A percentile compares a stretch with the other conserved stretches of the same genome.
Conservation (phyloP, 1,140 invertebrate genomes). For the Globodera ellingtonae region DNA sequence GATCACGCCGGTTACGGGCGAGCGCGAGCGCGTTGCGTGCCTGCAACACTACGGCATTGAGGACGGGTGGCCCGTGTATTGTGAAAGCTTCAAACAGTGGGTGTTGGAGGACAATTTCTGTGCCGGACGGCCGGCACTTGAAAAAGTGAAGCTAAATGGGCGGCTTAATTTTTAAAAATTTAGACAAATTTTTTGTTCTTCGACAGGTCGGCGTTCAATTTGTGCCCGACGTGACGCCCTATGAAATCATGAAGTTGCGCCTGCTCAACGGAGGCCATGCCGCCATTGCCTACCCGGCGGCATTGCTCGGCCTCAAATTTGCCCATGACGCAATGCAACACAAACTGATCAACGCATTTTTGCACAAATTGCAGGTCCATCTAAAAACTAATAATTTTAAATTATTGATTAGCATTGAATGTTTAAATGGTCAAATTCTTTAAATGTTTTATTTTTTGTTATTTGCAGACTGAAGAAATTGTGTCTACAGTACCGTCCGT, state of each 20-base stretch:
- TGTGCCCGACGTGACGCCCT: conserved; percentile 8
- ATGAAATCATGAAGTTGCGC: conserved; percentile 12
- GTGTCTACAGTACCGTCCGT: not conserved
- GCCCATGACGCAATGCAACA: not conserved
- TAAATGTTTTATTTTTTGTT: no score
- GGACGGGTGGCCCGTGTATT: conserved; percentile 10
- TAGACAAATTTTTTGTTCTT: no score
- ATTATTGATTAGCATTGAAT: no score
- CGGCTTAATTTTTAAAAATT: no score
- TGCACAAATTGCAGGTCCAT: not conserved
- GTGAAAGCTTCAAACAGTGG: conserved; percentile 6
- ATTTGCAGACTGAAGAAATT: not conserved
- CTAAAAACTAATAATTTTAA: not conserved
- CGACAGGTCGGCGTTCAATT: conserved; percentile 4
- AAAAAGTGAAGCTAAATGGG: not conserved
- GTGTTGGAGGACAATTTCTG: conserved; percentile 6
- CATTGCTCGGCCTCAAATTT: conserved; percentile 1
- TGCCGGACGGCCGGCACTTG: not conserved
- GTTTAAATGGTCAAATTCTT: no score
- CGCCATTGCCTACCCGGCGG: not conserved
- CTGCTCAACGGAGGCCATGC: conserved; percentile 8
- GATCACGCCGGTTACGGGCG: conserved; percentile 2
- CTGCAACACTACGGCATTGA: not conserved
- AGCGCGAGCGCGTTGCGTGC: not conserved
- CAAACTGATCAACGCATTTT: conserved; percentile 7